Conservation (phyloP, 2,888 invertebrate species). For the Dusona sp. region DNA sequence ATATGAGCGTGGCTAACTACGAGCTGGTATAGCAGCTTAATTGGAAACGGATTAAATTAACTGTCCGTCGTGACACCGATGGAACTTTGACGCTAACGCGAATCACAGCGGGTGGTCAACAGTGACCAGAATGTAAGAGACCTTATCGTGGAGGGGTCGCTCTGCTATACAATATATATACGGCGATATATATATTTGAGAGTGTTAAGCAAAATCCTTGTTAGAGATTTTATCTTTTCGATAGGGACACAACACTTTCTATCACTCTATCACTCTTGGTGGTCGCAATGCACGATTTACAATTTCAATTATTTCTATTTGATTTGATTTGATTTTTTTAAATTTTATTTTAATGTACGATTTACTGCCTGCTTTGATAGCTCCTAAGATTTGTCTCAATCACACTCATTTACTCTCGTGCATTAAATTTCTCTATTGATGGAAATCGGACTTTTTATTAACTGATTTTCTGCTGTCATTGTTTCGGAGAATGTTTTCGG, state of each 20-base stretch:
- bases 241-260: slow-evolving; percentile 51
- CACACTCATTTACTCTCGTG: slow-evolving; percentile 1
- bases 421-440: slow-evolving; percentile 13
- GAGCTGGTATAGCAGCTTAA: slow-evolving; percentile 77
- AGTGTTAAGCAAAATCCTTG: slow-evolving; percentile 24
- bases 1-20: slow-evolving; percentile 65
- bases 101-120: slow-evolving; percentile 50
- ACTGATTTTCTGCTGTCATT: not conserved
- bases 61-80: slow-evolving; percentile 74
- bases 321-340: too few relatives aligned
- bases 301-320: too few relatives aligned
- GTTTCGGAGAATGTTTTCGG: not conserved
- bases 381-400: slow-evolving; percentile 34
- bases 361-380: slow-evolving; percentile 28
- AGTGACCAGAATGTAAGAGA: slow-evolving; percentile 52
- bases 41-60: slow-evolving; percentile 80
- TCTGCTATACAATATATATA: slow-evolving; percentile 11
- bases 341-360: too few relatives aligned
- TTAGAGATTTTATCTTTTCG: slow-evolving; percentile 49
- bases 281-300: slow-evolving; percentile 45
- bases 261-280: slow-evolving; percentile 45
- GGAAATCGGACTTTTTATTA: not conserved
- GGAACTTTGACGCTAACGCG: slow-evolving; percentile 71
- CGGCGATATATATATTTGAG: not conserved
- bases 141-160: slow-evolving; percentile 47